These are phyloP conservation scores for Globodera rostochiensis DNA, from an alignment of 1,140 invertebrate genomes.

Conservation along the genomic window DNA sequence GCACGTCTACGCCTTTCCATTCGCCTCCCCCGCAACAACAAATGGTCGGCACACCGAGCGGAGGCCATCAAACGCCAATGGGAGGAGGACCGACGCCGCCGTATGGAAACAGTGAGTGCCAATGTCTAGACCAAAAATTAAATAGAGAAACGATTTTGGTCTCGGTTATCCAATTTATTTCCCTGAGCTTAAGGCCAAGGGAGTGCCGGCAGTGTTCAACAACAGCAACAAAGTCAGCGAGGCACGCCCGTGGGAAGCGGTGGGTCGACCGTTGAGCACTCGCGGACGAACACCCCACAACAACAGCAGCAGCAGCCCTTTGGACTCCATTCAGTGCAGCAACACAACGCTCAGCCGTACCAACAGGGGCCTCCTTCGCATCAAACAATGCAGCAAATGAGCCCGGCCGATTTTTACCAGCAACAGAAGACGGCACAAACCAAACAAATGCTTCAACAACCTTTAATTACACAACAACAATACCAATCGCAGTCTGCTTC, in stretches of 20 bases:
- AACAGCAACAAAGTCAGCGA: conserved; percentile 4
- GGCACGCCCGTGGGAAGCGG: neutral
- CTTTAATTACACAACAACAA: neutral
- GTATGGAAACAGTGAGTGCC: neutral
- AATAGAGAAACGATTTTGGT: too few species aligned
- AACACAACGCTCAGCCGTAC: conserved; percentile 2
- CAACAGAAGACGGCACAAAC: conserved; percentile 16
- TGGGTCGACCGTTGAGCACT: neutral
- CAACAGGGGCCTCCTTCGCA: conserved; percentile 1
- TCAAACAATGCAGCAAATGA: conserved; percentile 4
- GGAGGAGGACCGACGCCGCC: conserved; percentile 18
- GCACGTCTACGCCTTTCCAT: conserved; percentile 18
- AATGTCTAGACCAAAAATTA: neutral
- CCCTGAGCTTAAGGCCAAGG: neutral
- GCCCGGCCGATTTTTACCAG: conserved; percentile 6
- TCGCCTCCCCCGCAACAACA: conserved; percentile 29
- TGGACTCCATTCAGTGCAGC: neutral
- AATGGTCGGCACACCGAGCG: conserved; percentile 11
- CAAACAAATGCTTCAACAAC: neutral
- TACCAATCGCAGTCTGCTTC: neutral
- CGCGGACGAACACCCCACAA: neutral
- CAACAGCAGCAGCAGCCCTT: conserved; percentile 3
- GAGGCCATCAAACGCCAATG: neutral
- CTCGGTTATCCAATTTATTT: too few species aligned
- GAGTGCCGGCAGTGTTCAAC: conserved; percentile 3